A percentile compares a stretch with the other conserved stretches of the same genome.
phyloP scores from a whole-genome alignment of 2,888 invertebrate species.

The Sericinus montela region DNA sequence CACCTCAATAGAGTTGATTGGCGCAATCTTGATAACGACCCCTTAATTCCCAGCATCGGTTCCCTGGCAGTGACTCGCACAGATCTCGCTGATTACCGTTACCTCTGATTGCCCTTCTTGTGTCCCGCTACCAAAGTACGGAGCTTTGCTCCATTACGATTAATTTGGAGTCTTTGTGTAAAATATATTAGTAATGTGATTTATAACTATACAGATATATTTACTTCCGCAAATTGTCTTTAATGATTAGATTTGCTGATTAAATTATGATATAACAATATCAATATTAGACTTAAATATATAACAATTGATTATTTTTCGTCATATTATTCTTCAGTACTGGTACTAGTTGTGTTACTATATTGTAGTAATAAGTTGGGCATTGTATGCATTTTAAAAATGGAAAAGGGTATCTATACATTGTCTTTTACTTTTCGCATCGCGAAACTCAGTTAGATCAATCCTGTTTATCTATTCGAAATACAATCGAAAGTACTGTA shows the following conservation, averaged over 20 bases:
- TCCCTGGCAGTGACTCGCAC: constrained; percentile 35
- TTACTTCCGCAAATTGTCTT: neutral
- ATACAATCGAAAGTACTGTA: too few relatives aligned
- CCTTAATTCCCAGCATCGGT: constrained; percentile 27
- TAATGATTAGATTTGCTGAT: neutral
- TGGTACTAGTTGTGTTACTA: too few relatives aligned
- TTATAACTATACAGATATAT: neutral
- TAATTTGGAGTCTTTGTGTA: constrained; percentile 17
- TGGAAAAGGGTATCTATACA: too few relatives aligned
- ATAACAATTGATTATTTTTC: too few relatives aligned
- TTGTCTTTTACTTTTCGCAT: too few relatives aligned
- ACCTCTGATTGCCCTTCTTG: constrained; percentile 50
- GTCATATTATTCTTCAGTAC: too few relatives aligned
- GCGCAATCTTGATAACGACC: constrained; percentile 63
- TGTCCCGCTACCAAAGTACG: constrained; percentile 33
- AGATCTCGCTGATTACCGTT: constrained; percentile 40
- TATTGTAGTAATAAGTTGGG: too few relatives aligned
- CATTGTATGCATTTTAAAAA: too few relatives aligned
- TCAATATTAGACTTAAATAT: too few relatives aligned
- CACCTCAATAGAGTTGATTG: constrained; percentile 63
- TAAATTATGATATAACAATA: too few relatives aligned
- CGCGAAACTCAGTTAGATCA: too few relatives aligned
- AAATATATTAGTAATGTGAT: constrained; percentile 9
- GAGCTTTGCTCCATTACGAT: constrained; percentile 20
- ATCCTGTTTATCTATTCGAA: too few relatives aligned